Base-by-base conservation (phyloP, 2,113 vertebrate genomes). In the Tangachromis dhanisi region DNA sequence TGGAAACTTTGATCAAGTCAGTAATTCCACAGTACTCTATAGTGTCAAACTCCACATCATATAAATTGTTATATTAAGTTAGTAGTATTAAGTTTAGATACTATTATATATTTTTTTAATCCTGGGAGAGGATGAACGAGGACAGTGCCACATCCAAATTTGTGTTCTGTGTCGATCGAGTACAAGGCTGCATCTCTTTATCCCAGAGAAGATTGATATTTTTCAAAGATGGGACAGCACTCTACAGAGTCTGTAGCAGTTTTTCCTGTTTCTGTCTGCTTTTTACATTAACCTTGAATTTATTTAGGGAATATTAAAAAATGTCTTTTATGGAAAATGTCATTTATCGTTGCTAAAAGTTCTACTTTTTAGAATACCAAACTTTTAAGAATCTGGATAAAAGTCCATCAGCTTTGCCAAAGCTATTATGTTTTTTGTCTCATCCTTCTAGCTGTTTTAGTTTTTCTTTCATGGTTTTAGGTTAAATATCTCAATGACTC, bases 141-240 rank as follows among this genome's bases (percentile, higher is more conserved):
- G 4, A 49, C 16, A 84, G 92, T 94, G 84, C 89, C 95, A 71
- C 88, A 83, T 86, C 89, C 94, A 78, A 79, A 88, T 54, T 88
- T 96, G 10, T 91, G 95, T 86, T 90, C 88, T 17, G 91, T 91
- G 83, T 93, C 93, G 51, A 76, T 96, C 11, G 49, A 81, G 38
- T 90, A 93, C 83, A 96, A 83, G 88, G 86, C 92, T 12, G 90
- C 76, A 11, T 85, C 86, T 88, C 88, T 95, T 86, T 96, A 93
- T 45, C 87, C 31, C 55, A 85, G 90, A 42, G 76, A 96, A 81
- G 93, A 93, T 83, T 47, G 66, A 80, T 10, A 2, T 83, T 45
- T 59, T 78, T 81, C 51, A 26, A 95, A 90, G 51, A 92, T 17
- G 54, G 94, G 92, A 95, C 66, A 92, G 86, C 88, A 19, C 80